Evolutionary conservation across 2,113 vertebrate genomes (phyloP).

Genomic region (Prolemur simus): DNA sequence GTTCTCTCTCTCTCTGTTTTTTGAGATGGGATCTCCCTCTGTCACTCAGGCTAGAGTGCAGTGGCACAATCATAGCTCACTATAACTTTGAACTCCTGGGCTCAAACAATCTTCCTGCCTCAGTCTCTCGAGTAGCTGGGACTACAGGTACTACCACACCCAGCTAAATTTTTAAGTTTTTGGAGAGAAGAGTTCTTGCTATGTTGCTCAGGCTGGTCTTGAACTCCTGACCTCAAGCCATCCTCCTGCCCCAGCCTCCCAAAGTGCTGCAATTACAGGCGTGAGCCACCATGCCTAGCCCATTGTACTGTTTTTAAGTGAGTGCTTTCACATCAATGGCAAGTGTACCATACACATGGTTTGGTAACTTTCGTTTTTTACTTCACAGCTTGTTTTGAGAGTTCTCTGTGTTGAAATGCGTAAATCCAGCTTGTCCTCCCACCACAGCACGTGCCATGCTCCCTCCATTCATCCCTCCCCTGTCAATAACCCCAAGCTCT

Average conservation of each 20-base stretch:
- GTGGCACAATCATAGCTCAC: neutral
- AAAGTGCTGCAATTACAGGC: neutral
- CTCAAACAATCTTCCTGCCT: neutral
- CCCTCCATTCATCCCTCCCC: neutral
- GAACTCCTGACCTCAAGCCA: neutral
- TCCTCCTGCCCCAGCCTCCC: neutral
- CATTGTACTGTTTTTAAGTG: neutral
- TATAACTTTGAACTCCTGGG: neutral
- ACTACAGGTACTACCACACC: neutral
- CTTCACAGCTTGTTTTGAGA: neutral
- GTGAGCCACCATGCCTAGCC: too few relatives aligned
- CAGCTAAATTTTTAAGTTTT: too few relatives aligned
- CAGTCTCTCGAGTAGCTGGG: neutral
- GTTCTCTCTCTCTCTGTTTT: neutral
- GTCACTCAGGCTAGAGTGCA: too few relatives aligned
- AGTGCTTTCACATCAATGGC: neutral
- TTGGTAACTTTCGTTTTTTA: neutral
- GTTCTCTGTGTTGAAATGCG: neutral
- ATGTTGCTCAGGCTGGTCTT: neutral
- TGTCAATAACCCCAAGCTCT: neutral
- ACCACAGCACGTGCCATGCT: accelerated
- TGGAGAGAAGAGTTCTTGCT: neutral
- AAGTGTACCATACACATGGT: too few relatives aligned
- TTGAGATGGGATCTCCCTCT: too few relatives aligned
- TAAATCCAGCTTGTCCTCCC: neutral